Conservation (phyloP, 2,888 invertebrate genomes). For the Drosophila limbata region DNA sequence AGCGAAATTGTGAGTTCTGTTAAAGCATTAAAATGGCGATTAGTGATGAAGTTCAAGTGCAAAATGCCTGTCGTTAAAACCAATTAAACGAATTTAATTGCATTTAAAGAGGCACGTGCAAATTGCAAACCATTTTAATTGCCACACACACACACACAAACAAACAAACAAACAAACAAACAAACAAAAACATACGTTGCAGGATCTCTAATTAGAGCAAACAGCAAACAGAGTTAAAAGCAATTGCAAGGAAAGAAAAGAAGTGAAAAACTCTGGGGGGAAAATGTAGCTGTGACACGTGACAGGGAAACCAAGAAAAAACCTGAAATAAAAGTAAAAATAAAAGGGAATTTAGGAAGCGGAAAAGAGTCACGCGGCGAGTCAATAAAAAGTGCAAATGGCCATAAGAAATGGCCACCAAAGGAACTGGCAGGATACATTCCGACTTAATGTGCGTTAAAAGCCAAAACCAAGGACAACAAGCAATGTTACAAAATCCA, state of each 20-base stretch:
- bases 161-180: slow-evolving; percentile 17
- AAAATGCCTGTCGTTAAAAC: slow-evolving; percentile 77
- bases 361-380: slow-evolving; percentile 59
- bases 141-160: slow-evolving; percentile 38
- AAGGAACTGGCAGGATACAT: slow-evolving; percentile 75
- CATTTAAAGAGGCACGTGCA: slow-evolving; percentile 74
- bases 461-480: slow-evolving; percentile 52
- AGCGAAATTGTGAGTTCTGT: slow-evolving; percentile 1
- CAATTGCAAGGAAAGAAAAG: slow-evolving; percentile 6
- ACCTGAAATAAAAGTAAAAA: neutral
- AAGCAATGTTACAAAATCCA: slow-evolving; percentile 14
- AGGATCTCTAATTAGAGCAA: slow-evolving; percentile 63
- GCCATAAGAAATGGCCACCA: slow-evolving; percentile 75
- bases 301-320: slow-evolving; percentile 12
- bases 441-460: slow-evolving; percentile 78
- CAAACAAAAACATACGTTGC: slow-evolving; percentile 11
- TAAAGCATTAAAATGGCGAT: slow-evolving; percentile 30
- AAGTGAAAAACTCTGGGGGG: slow-evolving; percentile 4
- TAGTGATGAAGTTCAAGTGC: slow-evolving; percentile 56
- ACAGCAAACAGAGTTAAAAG: slow-evolving; percentile 23
- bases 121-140: slow-evolving; percentile 74
- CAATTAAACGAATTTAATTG: slow-evolving; percentile 78
- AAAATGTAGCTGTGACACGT: slow-evolving; percentile 21
- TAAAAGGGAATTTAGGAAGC: slow-evolving; percentile 8
- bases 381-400: slow-evolving; percentile 78